Percentiles rank a stretch among this genome's conserved stretches.
Evolutionary conservation across 2,113 vertebrate species (phyloP).

Genomic region (Morphnarchus princeps): DNA sequence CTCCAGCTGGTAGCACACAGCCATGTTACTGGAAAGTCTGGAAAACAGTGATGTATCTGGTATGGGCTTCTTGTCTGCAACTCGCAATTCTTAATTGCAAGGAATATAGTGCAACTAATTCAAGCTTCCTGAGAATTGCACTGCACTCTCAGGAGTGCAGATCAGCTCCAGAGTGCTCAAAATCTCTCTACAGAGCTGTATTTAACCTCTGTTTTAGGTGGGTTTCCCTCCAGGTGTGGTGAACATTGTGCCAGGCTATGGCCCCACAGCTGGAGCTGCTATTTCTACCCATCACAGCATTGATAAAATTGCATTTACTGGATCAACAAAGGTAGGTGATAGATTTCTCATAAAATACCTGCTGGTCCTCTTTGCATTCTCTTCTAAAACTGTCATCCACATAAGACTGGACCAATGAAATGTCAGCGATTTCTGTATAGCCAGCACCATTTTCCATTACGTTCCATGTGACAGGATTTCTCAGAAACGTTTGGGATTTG

Average conservation of each 20-base stretch:
- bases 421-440: background rate
- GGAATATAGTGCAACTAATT: background rate
- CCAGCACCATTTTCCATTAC: background rate
- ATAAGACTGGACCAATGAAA: background rate
- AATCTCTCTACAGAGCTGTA: background rate
- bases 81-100: background rate
- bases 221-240: constrained; percentile 94
- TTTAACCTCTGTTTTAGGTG: constrained; percentile 70
- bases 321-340: constrained; percentile 85
- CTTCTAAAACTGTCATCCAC: background rate
- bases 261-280: constrained; percentile 88
- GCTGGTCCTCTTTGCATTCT: background rate
- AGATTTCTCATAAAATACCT: background rate
- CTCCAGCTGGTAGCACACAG: constrained; percentile 25
- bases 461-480: background rate
- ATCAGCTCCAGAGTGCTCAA: background rate
- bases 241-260: constrained; percentile 92
- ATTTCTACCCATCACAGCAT: constrained; percentile 87
- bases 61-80: background rate
- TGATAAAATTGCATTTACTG: constrained; percentile 93
- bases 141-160: background rate
- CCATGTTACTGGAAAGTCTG: background rate
- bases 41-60: background rate
- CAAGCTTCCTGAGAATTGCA: background rate
- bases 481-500: background rate